Base-by-base conservation (phyloP, 2,888 invertebrate genomes). In the Tortrix viridana region DNA sequence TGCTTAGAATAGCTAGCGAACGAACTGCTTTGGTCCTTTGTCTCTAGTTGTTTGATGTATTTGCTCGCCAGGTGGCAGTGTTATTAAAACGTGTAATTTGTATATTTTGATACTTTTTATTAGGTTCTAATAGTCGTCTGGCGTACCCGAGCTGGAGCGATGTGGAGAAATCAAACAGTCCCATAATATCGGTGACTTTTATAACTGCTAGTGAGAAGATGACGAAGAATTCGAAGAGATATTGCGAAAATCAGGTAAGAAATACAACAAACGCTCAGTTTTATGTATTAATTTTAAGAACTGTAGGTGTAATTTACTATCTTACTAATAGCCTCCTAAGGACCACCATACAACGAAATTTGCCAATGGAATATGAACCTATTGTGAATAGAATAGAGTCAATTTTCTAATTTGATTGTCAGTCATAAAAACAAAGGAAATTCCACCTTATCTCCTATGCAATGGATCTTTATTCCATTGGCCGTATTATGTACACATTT, bases 181-280 rank as follows among this genome's bases (percentile, higher is more conserved):
- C 93, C 0, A 91, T 84, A 47, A 92, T 93, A 0, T 94, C 95
- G 6, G 93, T 96, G 22, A 92, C 93, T 0, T 95, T 96, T 77
- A 88, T 95, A 57, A 93, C 94, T 0, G 93, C 93, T 18, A 92
- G 92, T 37, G 96, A 96, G 46, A 94, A 95, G 75, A 85, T 95
- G 67, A 93, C 94, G 0, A 93, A 94, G 14, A 95, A 93, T 74
- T 87, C 93, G 3, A 94, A 94, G 70, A 89, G 95, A 65, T 93
- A 95, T 59, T 93, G 94, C 67, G 96, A 97, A 84, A 94, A 93
- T 75, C 95, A 96, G 92, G 96, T 96, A 74, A 72, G 67, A 63
- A 22, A 6, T 1, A 32, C 14, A 37, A 32, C 32, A 9, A 9
- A 32, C 32, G 1, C 3, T 32, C 12, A 26, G 12, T 32, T 12